Conservation (phyloP, 1,140 invertebrate species). For the Mercenaria mercenaria region DNA sequence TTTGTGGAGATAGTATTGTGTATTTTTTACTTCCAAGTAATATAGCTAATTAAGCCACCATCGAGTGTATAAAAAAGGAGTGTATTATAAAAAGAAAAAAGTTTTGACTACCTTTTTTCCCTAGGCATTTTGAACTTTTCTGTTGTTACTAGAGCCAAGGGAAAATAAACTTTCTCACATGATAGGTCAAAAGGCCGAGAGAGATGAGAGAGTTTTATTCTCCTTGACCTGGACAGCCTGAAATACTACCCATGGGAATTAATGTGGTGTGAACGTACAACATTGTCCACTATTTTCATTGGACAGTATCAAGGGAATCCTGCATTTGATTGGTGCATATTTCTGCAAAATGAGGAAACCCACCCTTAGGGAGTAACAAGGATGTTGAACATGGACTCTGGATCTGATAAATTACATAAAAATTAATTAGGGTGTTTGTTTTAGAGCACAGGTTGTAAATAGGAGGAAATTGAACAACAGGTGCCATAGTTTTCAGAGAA, state of each 20-base stretch:
- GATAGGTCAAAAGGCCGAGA: slow-evolving; percentile 7
- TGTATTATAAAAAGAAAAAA: no score
- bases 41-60: no score
- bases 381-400: neutral
- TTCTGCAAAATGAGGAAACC: neutral
- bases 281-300: neutral
- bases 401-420: slow-evolving; percentile 12
- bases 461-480: neutral
- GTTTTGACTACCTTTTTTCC: no score
- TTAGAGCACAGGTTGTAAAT: slow-evolving; percentile 1
- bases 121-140: neutral
- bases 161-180: neutral
- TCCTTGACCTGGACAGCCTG: slow-evolving; percentile 1
- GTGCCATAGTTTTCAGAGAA: neutral
- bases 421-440: slow-evolving; percentile 17
- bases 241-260: slow-evolving; percentile 3
- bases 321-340: neutral
- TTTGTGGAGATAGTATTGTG: no score
- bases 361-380: neutral
- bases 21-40: no score
- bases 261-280: neutral
- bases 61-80: no score
- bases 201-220: neutral
- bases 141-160: neutral
- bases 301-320: neutral